Conservation (phyloP, 2,113 vertebrate species). For the Mormoops blainvillei region DNA sequence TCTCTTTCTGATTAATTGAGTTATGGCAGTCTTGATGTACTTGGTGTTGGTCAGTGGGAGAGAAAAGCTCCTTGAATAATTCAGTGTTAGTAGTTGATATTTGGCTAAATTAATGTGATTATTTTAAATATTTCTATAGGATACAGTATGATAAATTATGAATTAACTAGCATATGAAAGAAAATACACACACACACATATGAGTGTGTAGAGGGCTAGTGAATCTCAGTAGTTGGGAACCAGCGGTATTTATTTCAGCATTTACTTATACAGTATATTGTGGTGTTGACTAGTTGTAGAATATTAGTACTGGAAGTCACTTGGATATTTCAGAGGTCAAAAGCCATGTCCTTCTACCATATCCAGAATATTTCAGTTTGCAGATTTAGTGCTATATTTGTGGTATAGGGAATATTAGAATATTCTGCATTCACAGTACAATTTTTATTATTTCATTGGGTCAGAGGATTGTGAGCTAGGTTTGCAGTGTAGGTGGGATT, state of each 20-base stretch:
- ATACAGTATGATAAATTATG: background rate
- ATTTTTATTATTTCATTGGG: background rate
- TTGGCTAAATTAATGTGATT: background rate
- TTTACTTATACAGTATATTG: background rate
- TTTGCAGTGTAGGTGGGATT: background rate
- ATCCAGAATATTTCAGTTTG: background rate
- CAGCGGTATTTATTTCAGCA: background rate
- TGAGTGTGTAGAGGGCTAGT: background rate
- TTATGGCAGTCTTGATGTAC: background rate
- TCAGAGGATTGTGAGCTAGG: background rate
- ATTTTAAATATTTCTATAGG: background rate
- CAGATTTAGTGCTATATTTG: background rate
- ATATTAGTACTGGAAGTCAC: background rate
- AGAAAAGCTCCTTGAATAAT: background rate
- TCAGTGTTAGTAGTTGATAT: background rate
- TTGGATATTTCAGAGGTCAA: background rate
- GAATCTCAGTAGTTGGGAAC: background rate
- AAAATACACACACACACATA: background rate
- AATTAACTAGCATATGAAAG: background rate
- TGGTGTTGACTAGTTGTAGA: background rate
- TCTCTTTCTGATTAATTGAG: background rate
- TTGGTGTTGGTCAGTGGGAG: background rate
- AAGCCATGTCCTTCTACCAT: background rate
- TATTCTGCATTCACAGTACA: background rate
- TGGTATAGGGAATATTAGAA: background rate